Base-by-base conservation (phyloP, 2,888 invertebrate species). In the Parthenolecanium corni region DNA sequence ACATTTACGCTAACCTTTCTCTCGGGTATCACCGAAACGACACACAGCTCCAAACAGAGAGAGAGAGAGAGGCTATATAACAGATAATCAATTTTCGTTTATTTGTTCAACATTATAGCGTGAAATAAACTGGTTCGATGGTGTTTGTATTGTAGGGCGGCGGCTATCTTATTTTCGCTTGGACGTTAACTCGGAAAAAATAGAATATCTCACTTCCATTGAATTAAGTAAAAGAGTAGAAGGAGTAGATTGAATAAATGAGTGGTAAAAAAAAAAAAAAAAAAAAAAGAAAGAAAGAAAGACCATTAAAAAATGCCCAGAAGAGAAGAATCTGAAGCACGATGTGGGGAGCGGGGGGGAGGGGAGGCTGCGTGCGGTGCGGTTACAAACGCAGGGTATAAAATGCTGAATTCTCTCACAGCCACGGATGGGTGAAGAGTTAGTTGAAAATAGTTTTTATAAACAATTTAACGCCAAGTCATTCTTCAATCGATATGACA, bases 401-500 rank as follows among this genome's bases (percentile, higher is more conserved):
- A 23, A 57, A 57, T 57, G 46, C 57, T 46, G 57, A 57, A 57
- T 57, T 57, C 57, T 56, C 56, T 57, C 57, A 57, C 46, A 57
- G 57, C 57, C 42, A 57, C 46, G 57, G 57, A 57, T 57, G 57
- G 57, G 57, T 57, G 57, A 57, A 57, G 57, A 57, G 57, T 57
- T 57, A 31, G 31, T 31, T 54, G 42, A 36, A 18, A n/a, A 42
- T 57, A 31, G 57, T 57, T 57, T 57, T 57, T 57, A 57, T 57
- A 57, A 57, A 57, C 57, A 57, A 57, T 57, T 57, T 57, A 57
- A 57, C 57, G 57, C 57, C 57, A 18, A 57, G 57, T 57, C 57
- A 57, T 57, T 57, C 57, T 44, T 46, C 57, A 46, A 44, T 44
- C 54, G 44, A 57, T 57, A 57, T 57, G 57, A 57, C 57, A 57